Evolutionary conservation across 2,888 invertebrate species (phyloP).

Genomic region (Scaptomyza cyrtandrae): DNA sequence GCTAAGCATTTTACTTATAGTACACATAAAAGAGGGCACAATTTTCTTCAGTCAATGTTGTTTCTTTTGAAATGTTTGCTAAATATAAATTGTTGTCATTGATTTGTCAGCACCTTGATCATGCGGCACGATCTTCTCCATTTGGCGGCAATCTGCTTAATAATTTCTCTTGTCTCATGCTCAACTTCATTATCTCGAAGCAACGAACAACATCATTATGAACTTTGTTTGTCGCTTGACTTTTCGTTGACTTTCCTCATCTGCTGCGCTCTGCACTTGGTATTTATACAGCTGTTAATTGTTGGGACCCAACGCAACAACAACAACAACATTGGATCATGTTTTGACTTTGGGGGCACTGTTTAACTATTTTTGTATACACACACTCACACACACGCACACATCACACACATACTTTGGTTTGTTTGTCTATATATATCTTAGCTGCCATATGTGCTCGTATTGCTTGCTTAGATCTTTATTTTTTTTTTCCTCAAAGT

Average conservation of each 20-base stretch:
- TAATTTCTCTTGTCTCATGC: constrained; percentile 29
- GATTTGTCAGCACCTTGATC: constrained; percentile 69
- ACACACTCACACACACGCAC: constrained; percentile 6
- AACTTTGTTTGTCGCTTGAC: constrained; percentile 15
- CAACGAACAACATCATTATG: constrained; percentile 14
- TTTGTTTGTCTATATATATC: constrained; percentile 5
- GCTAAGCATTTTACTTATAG: no score
- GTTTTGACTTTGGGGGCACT: constrained; percentile 33
- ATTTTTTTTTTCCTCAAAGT: constrained; percentile 40
- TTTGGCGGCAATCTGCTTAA: constrained; percentile 23
- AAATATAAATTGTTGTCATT: constrained; percentile 68
- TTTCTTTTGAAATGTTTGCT: constrained; percentile 49
- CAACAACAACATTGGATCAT: constrained; percentile 4
- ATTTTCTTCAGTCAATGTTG: no score
- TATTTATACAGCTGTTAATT: constrained; percentile 77
- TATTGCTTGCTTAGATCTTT: constrained; percentile 18
- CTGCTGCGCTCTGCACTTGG: constrained; percentile 28
- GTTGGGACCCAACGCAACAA: constrained; percentile 35
- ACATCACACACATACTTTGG: constrained; percentile 1
- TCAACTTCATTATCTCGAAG: constrained; percentile 22
- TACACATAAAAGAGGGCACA: no score
- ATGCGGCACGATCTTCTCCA: constrained; percentile 29
- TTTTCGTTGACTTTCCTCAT: constrained; percentile 53
- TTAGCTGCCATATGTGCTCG: constrained; percentile 42
- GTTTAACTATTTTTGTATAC: constrained; percentile 58